phyloP scores from a whole-genome alignment of 2,888 invertebrate genomes.

The Schizaphis graminum region DNA sequence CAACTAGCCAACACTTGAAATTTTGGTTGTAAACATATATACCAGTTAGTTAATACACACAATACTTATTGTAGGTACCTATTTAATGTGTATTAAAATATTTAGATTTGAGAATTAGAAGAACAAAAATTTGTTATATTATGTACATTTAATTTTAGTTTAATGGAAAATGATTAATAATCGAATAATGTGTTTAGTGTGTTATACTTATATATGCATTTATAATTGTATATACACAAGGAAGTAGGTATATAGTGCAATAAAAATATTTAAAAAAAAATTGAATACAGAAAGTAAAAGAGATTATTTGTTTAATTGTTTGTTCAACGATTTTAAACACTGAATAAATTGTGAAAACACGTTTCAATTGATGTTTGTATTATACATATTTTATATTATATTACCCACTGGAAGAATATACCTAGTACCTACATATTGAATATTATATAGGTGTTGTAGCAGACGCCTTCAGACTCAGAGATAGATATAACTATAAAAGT shows the following conservation, averaged over 20 bases:
- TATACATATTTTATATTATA: neutral
- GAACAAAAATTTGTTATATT: neutral
- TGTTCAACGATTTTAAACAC: neutral
- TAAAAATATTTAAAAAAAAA: neutral
- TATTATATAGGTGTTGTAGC: neutral
- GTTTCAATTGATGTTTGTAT: conserved; percentile 42
- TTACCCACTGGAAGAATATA: neutral
- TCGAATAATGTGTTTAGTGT: neutral
- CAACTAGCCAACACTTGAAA: neutral
- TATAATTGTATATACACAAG: neutral
- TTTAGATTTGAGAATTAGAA: too few species aligned
- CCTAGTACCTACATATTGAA: neutral
- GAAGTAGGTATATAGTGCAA: neutral
- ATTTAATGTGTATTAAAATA: too few species aligned
- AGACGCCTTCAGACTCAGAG: neutral
- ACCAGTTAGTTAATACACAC: neutral
- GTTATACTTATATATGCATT: neutral
- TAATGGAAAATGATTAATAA: neutral
- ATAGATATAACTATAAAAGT: neutral
- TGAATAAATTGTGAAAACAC: conserved; percentile 12
- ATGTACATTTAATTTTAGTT: neutral
- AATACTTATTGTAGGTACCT: too few species aligned
- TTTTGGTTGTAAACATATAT: neutral
- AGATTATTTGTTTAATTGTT: neutral
- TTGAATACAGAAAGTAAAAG: neutral